Base-by-base conservation (phyloP, 2,888 invertebrate species). In the Schizaphis graminum region DNA sequence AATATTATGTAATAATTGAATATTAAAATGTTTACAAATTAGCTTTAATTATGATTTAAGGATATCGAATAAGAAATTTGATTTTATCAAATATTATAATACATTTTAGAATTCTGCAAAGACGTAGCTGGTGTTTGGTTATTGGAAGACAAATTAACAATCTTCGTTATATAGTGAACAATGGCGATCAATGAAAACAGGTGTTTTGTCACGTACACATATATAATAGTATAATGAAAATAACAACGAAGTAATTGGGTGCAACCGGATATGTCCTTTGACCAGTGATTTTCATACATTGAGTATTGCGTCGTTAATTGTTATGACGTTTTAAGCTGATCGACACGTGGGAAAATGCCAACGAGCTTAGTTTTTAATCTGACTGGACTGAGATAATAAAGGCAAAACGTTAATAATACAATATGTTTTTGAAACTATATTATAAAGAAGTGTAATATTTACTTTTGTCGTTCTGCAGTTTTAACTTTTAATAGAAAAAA, bases 181-280 rank as follows among this genome's bases (percentile, higher is more conserved):
- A 77, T 21, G 77, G 77, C 7, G 35, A 21, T 77, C 77, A 21
- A 77, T 77, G 21, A 8, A 77, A 8, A 77, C 8, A 21, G 77
- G 35, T 35, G 35, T 21, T 8, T 77, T 77, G 35, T 77, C 77
- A 77, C 35, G 77, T 77, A 41, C 77, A 21, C 77, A 28, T 67
- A 0, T 67, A 77, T 77, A 24, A 35, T 35, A 24, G 21, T 21
- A 53, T 5, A 35, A 77, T 41, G 21, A 77, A 35, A 77, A 77
- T 77, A 77, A 77, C 21, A 35, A 35, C 35, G 8, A 35, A 84
- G 28, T 28, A 26, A 57, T 21, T 49, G 44, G 91, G 85, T 47
- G 85, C 57, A 85, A 85, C 91, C 85, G 91, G 91, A 57, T 91
- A 91, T 77, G 21, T 61, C 47, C 89, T 90, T 90, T 90, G 61